A percentile compares a stretch with the other conserved stretches of the same genome.
Evolutionary conservation across 2,888 invertebrate genomes (phyloP).

Genomic region (Leptinotarsa peninsularis): DNA sequence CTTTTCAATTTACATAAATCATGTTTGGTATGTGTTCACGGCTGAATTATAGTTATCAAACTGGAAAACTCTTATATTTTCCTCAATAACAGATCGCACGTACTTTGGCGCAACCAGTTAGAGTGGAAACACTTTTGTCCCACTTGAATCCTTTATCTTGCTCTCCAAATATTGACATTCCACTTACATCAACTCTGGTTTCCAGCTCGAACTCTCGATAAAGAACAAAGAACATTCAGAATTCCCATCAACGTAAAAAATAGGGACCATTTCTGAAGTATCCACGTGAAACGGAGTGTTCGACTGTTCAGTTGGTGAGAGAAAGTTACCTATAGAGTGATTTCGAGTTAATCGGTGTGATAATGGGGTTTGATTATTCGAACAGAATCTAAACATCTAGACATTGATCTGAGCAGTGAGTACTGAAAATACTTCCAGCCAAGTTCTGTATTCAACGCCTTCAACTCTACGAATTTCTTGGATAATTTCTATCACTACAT

Average conservation of each 20-base stretch:
- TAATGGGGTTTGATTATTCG: too few species aligned
- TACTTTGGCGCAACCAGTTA: background rate
- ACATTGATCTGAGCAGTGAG: too few species aligned
- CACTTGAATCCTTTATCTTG: conserved; percentile 1
- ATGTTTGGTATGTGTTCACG: too few species aligned
- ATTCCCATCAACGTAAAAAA: conserved; percentile 1
- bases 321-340: background rate
- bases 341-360: too few species aligned
- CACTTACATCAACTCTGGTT: conserved; percentile 5
- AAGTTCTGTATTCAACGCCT: too few species aligned
- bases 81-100: background rate
- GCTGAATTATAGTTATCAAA: too few species aligned
- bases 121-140: background rate
- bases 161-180: conserved; percentile 10
- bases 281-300: background rate
- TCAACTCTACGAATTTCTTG: too few species aligned
- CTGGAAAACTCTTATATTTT: too few species aligned
- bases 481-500: too few species aligned
- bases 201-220: background rate
- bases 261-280: background rate
- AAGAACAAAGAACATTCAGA: conserved; percentile 2
- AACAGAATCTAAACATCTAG: too few species aligned
- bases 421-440: too few species aligned
- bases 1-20: too few species aligned
- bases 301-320: background rate